Evolutionary conservation across 1,140 invertebrate species (phyloP).

Genomic region (Lysiphlebus fabarum): DNA sequence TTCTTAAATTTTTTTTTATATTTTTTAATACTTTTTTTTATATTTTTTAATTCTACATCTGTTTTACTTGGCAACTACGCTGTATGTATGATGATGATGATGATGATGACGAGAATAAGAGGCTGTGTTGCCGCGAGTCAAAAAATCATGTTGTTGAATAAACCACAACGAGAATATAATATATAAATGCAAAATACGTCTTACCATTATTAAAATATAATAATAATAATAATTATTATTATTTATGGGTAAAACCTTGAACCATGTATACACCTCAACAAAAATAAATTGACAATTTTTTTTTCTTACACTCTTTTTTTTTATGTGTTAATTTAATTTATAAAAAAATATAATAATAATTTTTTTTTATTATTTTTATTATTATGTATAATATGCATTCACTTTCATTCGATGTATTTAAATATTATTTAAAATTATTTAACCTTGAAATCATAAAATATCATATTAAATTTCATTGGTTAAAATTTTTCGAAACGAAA

Average conservation of each 20-base stretch:
- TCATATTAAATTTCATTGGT: no score
- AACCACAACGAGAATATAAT: no score
- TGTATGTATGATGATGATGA: background rate
- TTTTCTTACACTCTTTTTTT: background rate
- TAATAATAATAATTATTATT: background rate
- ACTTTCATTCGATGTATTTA: no score
- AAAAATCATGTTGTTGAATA: background rate
- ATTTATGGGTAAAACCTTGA: constrained; percentile 15
- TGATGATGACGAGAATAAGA: constrained; percentile 2
- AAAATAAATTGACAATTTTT: background rate
- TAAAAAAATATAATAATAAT: background rate
- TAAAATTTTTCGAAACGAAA: no score
- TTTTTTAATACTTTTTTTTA: no score
- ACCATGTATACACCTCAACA: constrained; percentile 19
- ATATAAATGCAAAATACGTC: constrained; percentile 21
- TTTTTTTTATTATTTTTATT: no score
- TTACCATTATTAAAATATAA: constrained; percentile 1
- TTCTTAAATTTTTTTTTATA: no score
- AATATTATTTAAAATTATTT: no score
- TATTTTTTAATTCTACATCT: no score
- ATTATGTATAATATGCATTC: no score
- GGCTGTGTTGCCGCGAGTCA: constrained; percentile 19
- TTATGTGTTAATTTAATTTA: background rate
- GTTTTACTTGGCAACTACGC: constrained; percentile 20
- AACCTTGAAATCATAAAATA: no score